Conservation (phyloP, 2,797 vertebrate genomes). For the Lophius americanus region DNA sequence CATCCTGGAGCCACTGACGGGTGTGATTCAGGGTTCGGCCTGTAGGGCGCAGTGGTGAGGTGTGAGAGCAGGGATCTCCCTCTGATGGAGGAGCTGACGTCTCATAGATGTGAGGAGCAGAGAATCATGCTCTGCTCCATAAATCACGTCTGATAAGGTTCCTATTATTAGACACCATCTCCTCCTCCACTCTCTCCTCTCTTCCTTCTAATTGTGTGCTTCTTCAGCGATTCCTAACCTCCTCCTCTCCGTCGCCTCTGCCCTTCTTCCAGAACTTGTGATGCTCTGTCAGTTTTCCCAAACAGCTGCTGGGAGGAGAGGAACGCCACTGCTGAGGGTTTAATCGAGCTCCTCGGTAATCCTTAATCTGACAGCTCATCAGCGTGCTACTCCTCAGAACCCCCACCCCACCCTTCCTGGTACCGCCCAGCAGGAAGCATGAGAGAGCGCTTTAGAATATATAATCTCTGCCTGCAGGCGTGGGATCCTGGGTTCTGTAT, state of each 20-base stretch:
- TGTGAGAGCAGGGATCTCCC: not conserved
- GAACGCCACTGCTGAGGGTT: slow-evolving; percentile 41
- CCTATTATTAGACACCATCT: slow-evolving; percentile 28
- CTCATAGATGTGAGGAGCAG: slow-evolving; percentile 16
- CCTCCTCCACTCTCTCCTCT: slow-evolving; percentile 17
- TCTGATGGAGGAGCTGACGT: slow-evolving; percentile 19
- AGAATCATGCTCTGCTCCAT: slow-evolving; percentile 21
- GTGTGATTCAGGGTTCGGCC: slow-evolving; percentile 22
- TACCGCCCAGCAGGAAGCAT: slow-evolving; percentile 18
- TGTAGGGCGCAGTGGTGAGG: slow-evolving; percentile 66
- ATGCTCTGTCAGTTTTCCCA: slow-evolving; percentile 50
- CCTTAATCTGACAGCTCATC: slow-evolving; percentile 69
- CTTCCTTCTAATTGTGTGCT: slow-evolving; percentile 38
- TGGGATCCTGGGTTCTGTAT: not conserved
- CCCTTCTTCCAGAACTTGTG: slow-evolving; percentile 10
- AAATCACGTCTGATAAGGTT: slow-evolving; percentile 46
- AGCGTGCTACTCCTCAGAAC: slow-evolving; percentile 31
- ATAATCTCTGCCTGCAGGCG: slow-evolving; percentile 27
- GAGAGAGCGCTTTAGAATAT: slow-evolving; percentile 18
- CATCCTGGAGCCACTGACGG: too few relatives aligned
- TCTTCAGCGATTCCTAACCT: slow-evolving; percentile 14
- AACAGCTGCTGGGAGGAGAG: slow-evolving; percentile 55
- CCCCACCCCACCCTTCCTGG: slow-evolving; percentile 1
- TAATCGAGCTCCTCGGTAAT: slow-evolving; percentile 60
- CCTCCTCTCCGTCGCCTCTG: slow-evolving; percentile 8